These are phyloP conservation scores for Austrofundulus limnaeus DNA, from an alignment of 2,113 vertebrate species.

Conservation along the genomic window DNA sequence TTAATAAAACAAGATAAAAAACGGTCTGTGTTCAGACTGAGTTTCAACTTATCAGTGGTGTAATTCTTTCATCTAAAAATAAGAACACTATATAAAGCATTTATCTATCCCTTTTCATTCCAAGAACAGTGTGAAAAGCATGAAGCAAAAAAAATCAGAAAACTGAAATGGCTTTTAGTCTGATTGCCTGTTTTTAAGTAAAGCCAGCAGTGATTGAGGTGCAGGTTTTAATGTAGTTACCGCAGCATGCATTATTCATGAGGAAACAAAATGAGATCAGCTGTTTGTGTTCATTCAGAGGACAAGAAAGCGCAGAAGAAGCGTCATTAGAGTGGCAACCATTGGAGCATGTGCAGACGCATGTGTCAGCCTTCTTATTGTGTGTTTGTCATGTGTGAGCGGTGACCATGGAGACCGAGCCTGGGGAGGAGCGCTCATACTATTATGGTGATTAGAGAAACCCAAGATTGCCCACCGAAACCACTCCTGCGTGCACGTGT, in stretches of 20 bases:
- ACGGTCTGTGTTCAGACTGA: conserved; percentile 11
- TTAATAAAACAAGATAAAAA: conserved; percentile 30
- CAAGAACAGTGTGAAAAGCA: no score
- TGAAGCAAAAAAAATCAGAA: no score
- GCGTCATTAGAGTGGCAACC: conserved; percentile 26
- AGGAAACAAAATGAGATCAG: conserved; percentile 68
- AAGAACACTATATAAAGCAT: neutral
- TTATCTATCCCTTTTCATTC: neutral
- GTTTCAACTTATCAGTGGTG: conserved; percentile 9
- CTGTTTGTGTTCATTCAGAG: conserved; percentile 44
- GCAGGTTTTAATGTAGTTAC: conserved; percentile 54
- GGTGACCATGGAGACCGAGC: conserved; percentile 72
- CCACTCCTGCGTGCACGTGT: conserved; percentile 1
- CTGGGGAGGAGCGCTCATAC: conserved; percentile 49
- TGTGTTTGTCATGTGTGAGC: conserved; percentile 60
- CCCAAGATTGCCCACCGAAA: conserved; percentile 35
- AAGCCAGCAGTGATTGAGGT: conserved; percentile 29
- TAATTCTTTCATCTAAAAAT: neutral
- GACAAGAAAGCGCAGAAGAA: conserved; percentile 28
- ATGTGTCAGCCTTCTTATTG: conserved; percentile 52
- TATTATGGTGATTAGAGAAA: conserved; percentile 60
- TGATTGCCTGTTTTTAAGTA: conserved; percentile 7
- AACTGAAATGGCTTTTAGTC: conserved; percentile 38
- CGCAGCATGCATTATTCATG: conserved; percentile 69
- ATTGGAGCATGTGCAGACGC: conserved; percentile 49